Percentiles rank a stretch among this genome's conserved stretches.
phyloP scores from a whole-genome alignment of 1,140 invertebrate species.

The Bombus soroeensis region DNA sequence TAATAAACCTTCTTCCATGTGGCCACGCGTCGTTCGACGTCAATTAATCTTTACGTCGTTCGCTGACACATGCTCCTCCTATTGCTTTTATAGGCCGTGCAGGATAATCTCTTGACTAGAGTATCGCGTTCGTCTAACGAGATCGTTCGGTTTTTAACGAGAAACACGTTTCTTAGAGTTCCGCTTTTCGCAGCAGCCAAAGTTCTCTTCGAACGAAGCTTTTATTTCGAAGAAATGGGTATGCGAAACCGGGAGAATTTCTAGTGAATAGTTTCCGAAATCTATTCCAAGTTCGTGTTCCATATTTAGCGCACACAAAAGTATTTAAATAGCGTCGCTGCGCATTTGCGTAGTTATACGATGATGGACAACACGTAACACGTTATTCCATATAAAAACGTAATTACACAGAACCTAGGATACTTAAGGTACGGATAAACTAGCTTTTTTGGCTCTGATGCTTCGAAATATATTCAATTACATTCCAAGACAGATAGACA shows the following conservation, averaged over 20 bases:
- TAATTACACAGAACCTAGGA: too few relatives aligned
- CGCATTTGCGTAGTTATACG: too few relatives aligned
- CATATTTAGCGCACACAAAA: too few relatives aligned
- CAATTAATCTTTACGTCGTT: slow-evolving; percentile 11
- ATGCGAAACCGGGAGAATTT: neutral
- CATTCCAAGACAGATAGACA: too few relatives aligned
- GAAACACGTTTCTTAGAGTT: neutral
- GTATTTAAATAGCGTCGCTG: too few relatives aligned
- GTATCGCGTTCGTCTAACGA: neutral
- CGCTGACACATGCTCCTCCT: neutral
- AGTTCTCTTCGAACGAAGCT: neutral
- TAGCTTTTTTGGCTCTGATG: too few relatives aligned
- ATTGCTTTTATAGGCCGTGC: neutral
- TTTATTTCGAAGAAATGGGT: neutral
- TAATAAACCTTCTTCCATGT: neutral
- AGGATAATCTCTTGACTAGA: neutral
- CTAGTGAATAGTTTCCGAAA: neutral
- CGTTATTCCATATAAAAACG: too few relatives aligned
- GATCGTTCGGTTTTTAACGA: neutral
- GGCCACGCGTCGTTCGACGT: neutral
- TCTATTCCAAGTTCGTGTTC: neutral
- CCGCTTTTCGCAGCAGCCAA: neutral
- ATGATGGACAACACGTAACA: too few relatives aligned
- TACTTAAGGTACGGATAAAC: too few relatives aligned
- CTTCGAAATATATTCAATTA: too few relatives aligned